Evolutionary conservation across 2,113 vertebrate species (phyloP), one percentile per base, ranked within the genome.

Genomic region (Tringa solitaria): DNA sequence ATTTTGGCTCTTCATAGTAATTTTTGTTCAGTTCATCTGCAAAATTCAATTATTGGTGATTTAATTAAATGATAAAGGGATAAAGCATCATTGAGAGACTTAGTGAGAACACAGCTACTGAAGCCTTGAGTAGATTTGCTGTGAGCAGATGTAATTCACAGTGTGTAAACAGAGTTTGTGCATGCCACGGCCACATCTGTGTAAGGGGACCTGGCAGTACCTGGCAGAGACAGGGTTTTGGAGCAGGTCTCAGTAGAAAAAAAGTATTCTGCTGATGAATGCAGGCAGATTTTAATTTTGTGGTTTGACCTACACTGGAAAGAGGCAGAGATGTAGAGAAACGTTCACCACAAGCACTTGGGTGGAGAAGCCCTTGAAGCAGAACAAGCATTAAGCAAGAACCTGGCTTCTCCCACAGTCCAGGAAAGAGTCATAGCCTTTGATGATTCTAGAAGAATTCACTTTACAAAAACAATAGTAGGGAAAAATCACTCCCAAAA

Each of bases 41-140:
- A 33, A 72, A 94, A 89, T 92, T 56, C 26, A 75, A 45, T 92
- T 94, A 70, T 39, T 72, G 10, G 15, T 43, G 51, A 89, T 89
- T 87, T 93, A 94, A 91, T 95, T 89, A 87, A 94, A 89, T 82
- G 35, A 86, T 86, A 85, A 60, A 80, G 26, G 57, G 9, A 65
- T 80, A 60, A 72, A 82, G 21, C n/a, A 86, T 37, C 17, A 28
- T 4, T 22, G 39, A 53, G 22, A 13, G 26, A 65, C 22, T 50
- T 37, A 6, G 53, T 61, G 45, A 45, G 39, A 80, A 37, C 35
- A 67, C 28, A 24, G 14, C 23, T 85, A 9, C 60, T 48, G 35
- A 72, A 83, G n/a, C 41, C 11, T 61, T 53, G 24, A 45, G 61
- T 14, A 69, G 35, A 15, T 57, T 35, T 90, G 43, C 53, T 23